A percentile compares a stretch with the other conserved stretches of the same genome.
phyloP scores from a whole-genome alignment of 2,113 vertebrate species.

The Vimba vimba region DNA sequence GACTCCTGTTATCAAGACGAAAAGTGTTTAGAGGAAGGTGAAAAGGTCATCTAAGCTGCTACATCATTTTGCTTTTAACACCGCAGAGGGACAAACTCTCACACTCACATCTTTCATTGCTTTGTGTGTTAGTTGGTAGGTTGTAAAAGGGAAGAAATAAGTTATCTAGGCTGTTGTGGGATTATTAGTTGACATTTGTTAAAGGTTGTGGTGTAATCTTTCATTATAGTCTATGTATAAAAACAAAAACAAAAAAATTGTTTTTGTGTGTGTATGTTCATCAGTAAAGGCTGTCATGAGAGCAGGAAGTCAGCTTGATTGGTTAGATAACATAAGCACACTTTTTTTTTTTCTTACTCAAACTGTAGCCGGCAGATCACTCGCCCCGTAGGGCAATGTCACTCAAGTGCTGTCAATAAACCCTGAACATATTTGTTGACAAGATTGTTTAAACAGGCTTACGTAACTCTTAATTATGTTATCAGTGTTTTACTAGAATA shows the following conservation, averaged over 20 bases:
- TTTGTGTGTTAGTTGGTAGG: neutral
- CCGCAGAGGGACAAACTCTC: neutral
- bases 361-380: conserved; percentile 16
- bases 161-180: neutral
- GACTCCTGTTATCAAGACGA: conserved; percentile 29
- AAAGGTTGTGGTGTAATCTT: neutral
- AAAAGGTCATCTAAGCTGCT: neutral
- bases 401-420: conserved; percentile 11
- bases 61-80: neutral
- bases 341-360: neutral
- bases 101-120: neutral
- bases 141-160: neutral
- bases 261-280: neutral
- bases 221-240: neutral
- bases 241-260: neutral
- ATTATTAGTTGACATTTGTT: neutral
- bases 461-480: neutral
- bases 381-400: neutral
- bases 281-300: neutral
- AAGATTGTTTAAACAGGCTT: neutral
- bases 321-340: conserved; percentile 6
- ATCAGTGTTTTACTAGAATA: neutral
- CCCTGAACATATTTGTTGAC: neutral
- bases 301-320: neutral
- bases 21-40: neutral